Conservation (phyloP, 2,888 invertebrate species). For the Microplitis deprimator region DNA sequence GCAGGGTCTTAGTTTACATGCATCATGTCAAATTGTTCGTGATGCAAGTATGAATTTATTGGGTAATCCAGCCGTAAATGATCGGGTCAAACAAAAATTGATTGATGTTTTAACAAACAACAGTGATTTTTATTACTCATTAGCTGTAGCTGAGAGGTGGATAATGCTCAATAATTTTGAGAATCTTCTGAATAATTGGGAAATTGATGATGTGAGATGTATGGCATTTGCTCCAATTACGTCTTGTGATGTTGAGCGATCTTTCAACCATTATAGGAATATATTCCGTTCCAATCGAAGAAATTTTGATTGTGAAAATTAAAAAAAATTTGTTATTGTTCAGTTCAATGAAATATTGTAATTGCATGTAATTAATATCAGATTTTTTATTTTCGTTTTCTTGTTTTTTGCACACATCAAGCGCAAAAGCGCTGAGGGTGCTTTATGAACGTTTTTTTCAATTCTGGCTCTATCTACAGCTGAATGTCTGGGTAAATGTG, state of each 20-base stretch:
- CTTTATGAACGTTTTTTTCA: too few species aligned
- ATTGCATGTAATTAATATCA: too few species aligned
- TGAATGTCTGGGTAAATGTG: too few species aligned
- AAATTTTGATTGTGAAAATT: neutral
- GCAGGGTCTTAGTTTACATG: neutral
- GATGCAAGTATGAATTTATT: neutral
- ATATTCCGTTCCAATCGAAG: neutral
- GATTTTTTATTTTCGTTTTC: too few species aligned
- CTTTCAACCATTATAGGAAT: neutral
- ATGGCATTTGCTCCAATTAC: neutral
- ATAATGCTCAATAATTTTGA: neutral
- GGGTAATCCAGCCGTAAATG: neutral
- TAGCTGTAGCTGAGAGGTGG: neutral
- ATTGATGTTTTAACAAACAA: neutral
- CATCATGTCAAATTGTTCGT: neutral
- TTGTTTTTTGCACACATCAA: too few species aligned
- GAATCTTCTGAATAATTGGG: neutral
- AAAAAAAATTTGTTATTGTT: neutral
- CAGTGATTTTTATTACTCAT: neutral
- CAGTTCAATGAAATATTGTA: too few species aligned
- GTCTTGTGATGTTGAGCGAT: neutral
- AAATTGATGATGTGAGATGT: neutral
- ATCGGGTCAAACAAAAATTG: neutral
- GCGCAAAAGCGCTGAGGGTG: too few species aligned
- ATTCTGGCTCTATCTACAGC: too few species aligned